These are phyloP conservation scores for Calonectris borealis DNA, from an alignment of 2,113 vertebrate species.

Conservation along the genomic window DNA sequence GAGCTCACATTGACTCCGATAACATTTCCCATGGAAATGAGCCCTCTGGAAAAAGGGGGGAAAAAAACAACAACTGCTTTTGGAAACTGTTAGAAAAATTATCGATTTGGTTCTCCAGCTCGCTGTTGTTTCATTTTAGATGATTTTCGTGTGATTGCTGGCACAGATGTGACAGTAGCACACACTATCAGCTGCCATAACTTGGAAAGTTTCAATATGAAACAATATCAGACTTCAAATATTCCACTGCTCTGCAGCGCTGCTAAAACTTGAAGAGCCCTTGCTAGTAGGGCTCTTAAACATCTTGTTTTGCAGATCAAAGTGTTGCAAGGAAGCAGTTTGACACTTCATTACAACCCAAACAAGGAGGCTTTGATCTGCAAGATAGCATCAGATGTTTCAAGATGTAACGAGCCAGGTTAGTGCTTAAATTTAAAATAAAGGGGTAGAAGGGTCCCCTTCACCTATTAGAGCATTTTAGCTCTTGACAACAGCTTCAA, in stretches of 20 bases:
- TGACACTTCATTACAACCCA: slow-evolving; percentile 57
- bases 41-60: neutral
- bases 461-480: neutral
- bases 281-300: slow-evolving; percentile 5
- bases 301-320: slow-evolving; percentile 58
- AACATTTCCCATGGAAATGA: neutral
- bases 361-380: slow-evolving; percentile 59
- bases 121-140: neutral
- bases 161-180: neutral
- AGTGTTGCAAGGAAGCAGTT: slow-evolving; percentile 13
- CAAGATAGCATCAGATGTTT: slow-evolving; percentile 45
- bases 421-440: neutral
- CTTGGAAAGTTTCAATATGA: neutral
- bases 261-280: neutral
- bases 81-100: neutral
- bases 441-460: neutral
- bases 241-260: neutral
- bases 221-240: neutral
- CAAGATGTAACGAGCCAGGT: slow-evolving; percentile 36
- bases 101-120: neutral
- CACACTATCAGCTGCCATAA: neutral
- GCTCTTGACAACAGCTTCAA: neutral
- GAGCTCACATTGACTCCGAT: neutral
- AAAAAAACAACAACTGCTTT: neutral
- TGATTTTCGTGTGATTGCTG: neutral